Conservation (phyloP, 2,888 invertebrate species). For the Andrena fulva region DNA sequence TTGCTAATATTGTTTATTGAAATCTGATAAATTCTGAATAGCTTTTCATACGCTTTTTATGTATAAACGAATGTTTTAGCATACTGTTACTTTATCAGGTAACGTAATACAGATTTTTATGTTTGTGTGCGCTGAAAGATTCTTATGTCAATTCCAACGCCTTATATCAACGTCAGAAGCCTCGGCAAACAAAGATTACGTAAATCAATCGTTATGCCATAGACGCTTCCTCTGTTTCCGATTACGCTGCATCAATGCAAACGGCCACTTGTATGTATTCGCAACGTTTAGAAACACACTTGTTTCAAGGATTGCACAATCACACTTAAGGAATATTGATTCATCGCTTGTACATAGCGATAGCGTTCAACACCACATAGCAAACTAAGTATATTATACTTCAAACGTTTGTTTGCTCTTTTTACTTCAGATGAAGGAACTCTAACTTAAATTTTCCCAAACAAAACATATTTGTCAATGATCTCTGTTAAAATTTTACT, state of each 20-base stretch:
- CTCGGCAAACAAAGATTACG: constrained; percentile 9
- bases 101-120: neutral
- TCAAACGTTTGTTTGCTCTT: too few relatives aligned
- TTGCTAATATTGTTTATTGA: too few relatives aligned
- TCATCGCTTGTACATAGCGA: constrained; percentile 14
- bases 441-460: too few relatives aligned
- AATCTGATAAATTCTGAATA: too few relatives aligned
- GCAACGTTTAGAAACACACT: constrained; percentile 20
- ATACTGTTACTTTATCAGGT: neutral
- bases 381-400: too few relatives aligned
- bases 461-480: too few relatives aligned
- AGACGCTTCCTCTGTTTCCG: constrained; percentile 16
- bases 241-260: constrained; percentile 26
- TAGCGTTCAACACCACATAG: neutral
- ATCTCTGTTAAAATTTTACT: too few relatives aligned
- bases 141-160: neutral
- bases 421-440: too few relatives aligned
- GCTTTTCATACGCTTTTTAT: neutral
- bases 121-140: neutral
- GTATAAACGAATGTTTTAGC: neutral
- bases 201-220: constrained; percentile 34
- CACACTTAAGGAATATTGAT: constrained; percentile 22
- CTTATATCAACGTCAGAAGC: neutral
- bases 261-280: neutral
- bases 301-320: constrained; percentile 35